phyloP scores from a whole-genome alignment of 2,113 vertebrate species.

The Platysteira castanea region DNA sequence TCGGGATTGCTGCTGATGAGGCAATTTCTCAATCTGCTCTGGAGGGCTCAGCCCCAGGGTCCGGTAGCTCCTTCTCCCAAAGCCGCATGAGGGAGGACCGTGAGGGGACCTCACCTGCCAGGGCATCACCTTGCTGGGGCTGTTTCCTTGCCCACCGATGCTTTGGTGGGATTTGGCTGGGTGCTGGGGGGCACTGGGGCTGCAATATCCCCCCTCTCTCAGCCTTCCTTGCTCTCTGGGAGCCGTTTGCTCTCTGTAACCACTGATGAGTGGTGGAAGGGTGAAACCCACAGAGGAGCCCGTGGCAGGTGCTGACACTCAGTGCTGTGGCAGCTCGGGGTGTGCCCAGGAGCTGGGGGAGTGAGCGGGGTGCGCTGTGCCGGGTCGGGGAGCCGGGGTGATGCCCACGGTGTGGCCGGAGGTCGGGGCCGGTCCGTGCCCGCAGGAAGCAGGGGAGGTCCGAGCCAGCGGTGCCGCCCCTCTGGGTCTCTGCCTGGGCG shows the following conservation, averaged over 20 bases:
- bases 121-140: background rate
- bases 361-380: accelerated
- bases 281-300: accelerated
- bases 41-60: background rate
- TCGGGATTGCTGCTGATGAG: background rate
- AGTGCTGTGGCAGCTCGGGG: accelerated
- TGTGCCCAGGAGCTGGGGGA: accelerated
- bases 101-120: accelerated
- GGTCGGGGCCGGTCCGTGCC: background rate
- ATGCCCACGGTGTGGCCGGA: background rate
- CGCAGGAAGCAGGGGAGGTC: background rate
- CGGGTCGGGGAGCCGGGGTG: accelerated
- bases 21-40: background rate
- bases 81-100: accelerated
- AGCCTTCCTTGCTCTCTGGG: too few relatives aligned
- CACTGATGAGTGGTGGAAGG: accelerated
- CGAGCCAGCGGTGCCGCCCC: background rate
- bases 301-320: accelerated
- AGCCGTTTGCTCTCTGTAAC: background rate
- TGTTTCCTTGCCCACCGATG: background rate
- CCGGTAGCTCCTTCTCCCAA: background rate
- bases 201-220: accelerated
- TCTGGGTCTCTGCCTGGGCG: accelerated
- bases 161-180: background rate
- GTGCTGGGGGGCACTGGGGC: background rate